Evolutionary conservation across 2,888 invertebrate genomes (phyloP).

Genomic region (Cantharis flavilabris): DNA sequence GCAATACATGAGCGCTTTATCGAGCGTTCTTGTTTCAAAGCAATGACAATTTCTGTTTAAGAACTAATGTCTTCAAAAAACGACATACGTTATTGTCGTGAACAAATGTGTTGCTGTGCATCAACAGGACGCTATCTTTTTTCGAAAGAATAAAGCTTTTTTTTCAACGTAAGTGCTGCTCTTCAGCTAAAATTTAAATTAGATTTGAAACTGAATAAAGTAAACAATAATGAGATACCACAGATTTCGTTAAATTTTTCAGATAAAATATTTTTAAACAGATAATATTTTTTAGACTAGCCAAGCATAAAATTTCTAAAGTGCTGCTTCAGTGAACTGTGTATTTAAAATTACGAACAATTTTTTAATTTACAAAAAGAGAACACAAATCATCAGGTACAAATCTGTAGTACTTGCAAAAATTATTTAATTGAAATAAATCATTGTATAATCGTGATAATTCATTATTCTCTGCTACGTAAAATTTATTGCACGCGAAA

Average conservation of each 20-base stretch:
- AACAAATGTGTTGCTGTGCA: too few species aligned
- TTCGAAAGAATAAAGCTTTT: too few species aligned
- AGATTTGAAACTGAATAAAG: neutral
- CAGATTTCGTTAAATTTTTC: neutral
- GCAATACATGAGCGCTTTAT: too few species aligned
- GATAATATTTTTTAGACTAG: neutral
- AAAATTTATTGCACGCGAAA: neutral
- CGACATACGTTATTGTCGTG: too few species aligned
- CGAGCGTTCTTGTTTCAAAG: too few species aligned
- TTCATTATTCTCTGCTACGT: neutral
- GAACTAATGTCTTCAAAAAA: too few species aligned
- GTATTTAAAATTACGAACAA: neutral
- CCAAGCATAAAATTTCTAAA: neutral
- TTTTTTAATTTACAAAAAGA: slow-evolving; percentile 2
- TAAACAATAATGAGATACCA: neutral
- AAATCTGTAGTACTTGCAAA: neutral
- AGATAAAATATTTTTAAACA: neutral
- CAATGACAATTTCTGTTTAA: too few species aligned
- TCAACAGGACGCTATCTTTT: too few species aligned
- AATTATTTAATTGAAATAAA: slow-evolving; percentile 4
- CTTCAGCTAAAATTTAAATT: too few species aligned
- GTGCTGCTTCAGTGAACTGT: neutral
- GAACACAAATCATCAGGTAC: neutral
- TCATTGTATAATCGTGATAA: slow-evolving; percentile 1
- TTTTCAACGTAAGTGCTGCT: too few species aligned